A percentile compares a stretch with the other conserved stretches of the same genome.
phyloP scores from a whole-genome alignment of 2,113 vertebrate species.

The Halcyon malimbica region DNA sequence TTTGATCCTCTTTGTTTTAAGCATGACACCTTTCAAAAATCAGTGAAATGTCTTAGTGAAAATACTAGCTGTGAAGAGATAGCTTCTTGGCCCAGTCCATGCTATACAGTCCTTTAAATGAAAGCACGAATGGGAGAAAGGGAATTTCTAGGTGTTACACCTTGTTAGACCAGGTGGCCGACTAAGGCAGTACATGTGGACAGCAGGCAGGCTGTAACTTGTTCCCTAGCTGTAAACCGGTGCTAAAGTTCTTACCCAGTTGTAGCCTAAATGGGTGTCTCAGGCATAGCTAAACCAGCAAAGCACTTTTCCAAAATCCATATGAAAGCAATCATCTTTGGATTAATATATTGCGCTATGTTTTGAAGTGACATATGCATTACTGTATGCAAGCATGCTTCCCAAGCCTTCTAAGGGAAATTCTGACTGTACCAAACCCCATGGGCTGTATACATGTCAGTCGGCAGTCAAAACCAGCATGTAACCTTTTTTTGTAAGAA shows the following conservation, averaged over 20 bases:
- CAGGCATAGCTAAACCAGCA: not conserved
- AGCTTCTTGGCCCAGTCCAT: not conserved
- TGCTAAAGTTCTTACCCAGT: not conserved
- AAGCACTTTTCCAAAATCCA: not conserved
- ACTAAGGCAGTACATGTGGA: not conserved
- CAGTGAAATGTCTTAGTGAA: not conserved
- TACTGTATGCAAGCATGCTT: not conserved
- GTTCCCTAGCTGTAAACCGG: not conserved
- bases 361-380: not conserved
- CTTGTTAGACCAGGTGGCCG: not conserved
- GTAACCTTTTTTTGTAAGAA: not conserved
- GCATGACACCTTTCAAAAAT: not conserved
- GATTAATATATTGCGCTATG: not conserved
- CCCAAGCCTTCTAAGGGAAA: not conserved
- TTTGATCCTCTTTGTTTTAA: not conserved
- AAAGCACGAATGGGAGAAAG: not conserved
- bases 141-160: not conserved
- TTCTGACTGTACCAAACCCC: not conserved
- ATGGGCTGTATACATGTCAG: rapidly evolving
- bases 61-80: not conserved
- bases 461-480: not conserved
- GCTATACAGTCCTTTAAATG: not conserved
- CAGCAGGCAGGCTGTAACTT: not conserved
- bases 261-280: not conserved
- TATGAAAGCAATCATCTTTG: not conserved